phyloP scores from a whole-genome alignment of 2,888 invertebrate genomes.

The Habrosyne pyritoides region DNA sequence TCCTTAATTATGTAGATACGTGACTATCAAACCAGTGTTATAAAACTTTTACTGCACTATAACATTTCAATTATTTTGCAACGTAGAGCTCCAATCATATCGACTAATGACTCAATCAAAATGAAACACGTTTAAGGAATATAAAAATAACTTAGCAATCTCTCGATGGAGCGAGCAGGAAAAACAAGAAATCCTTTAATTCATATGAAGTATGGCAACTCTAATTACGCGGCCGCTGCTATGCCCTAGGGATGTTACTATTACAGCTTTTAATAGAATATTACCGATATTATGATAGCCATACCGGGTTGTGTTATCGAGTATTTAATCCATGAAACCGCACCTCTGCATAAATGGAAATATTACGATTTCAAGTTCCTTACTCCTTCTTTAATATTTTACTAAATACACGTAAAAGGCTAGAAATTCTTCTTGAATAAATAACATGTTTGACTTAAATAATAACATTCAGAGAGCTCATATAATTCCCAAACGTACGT shows the following conservation, averaged over 20 bases:
- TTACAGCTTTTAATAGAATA: slow-evolving; percentile 32
- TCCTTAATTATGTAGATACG: background rate
- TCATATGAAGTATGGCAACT: slow-evolving; percentile 21
- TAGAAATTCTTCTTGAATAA: too few relatives aligned
- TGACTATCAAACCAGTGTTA: background rate
- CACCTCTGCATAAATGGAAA: slow-evolving; percentile 13
- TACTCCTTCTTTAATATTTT: too few relatives aligned
- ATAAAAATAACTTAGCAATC: background rate
- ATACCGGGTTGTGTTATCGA: background rate
- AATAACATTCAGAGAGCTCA: too few relatives aligned
- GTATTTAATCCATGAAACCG: slow-evolving; percentile 13
- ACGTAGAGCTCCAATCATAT: background rate
- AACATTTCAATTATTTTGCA: background rate
- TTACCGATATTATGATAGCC: slow-evolving; percentile 23
- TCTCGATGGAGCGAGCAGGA: background rate
- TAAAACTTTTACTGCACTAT: background rate
- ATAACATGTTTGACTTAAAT: too few relatives aligned
- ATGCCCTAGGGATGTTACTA: slow-evolving; percentile 47
- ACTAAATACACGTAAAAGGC: too few relatives aligned
- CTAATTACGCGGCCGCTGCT: slow-evolving; percentile 25
- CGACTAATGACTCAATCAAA: background rate
- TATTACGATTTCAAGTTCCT: background rate
- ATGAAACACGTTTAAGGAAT: background rate
- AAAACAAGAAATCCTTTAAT: slow-evolving; percentile 17
- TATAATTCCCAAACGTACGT: too few relatives aligned